A percentile compares a stretch with the other conserved stretches of the same genome.
Evolutionary conservation across 2,113 vertebrate genomes (phyloP).

Genomic region (Anarhynchus alexandrinus): DNA sequence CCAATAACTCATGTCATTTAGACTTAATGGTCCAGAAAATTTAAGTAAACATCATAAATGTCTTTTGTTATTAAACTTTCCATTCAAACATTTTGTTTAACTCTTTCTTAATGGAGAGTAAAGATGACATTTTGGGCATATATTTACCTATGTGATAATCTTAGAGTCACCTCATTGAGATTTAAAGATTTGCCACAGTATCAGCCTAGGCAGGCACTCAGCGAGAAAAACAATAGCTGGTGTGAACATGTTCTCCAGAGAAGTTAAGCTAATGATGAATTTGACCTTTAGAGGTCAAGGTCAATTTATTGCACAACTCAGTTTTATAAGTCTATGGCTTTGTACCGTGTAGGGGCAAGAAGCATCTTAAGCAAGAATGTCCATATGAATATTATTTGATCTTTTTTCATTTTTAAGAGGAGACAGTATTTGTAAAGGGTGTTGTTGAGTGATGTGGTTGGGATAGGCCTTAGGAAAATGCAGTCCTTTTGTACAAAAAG

Average conservation of each 20-base stretch:
- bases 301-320: conserved; percentile 40
- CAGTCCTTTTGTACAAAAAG: background rate
- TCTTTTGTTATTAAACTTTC: conserved; percentile 82
- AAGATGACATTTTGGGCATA: conserved; percentile 48
- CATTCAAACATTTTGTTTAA: conserved; percentile 81
- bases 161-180: conserved; percentile 44
- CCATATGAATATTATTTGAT: background rate
- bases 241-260: background rate
- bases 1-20: conserved; percentile 80
- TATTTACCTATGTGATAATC: conserved; percentile 9
- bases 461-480: background rate
- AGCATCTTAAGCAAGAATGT: background rate
- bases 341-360: conserved; percentile 3
- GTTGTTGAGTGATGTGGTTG: conserved; percentile 9
- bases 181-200: background rate
- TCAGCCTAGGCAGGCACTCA: background rate
- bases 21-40: conserved; percentile 78
- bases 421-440: conserved; percentile 36
- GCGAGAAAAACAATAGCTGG: background rate
- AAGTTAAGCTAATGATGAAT: conserved; percentile 39
- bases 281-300: conserved; percentile 37
- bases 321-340: conserved; percentile 17
- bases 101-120: conserved; percentile 72
- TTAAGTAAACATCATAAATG: conserved; percentile 87
- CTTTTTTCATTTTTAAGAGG: conserved; percentile 15